Conservation (phyloP, 2,797 vertebrate genomes). For the Yasuhikotakia modesta region DNA sequence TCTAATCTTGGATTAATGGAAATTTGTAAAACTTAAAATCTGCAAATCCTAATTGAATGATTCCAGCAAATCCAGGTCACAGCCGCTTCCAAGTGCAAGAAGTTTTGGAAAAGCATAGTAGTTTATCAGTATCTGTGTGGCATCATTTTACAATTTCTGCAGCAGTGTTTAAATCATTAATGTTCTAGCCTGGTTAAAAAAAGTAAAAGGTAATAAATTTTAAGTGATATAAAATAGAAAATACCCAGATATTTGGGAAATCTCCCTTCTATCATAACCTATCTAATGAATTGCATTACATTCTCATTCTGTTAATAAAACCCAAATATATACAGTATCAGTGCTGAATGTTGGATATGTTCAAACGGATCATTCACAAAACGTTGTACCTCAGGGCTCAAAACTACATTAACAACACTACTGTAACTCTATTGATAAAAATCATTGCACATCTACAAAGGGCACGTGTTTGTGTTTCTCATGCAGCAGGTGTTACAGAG, state of each 20-base stretch:
- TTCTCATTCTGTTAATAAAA: constrained; percentile 41
- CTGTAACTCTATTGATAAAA: constrained; percentile 44
- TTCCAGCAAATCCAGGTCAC: constrained; percentile 23
- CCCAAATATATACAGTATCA: constrained; percentile 34
- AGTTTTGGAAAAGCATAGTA: constrained; percentile 64
- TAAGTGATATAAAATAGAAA: constrained; percentile 38
- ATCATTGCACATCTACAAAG: constrained; percentile 56
- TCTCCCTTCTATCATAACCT: constrained; percentile 17
- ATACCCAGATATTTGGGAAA: constrained; percentile 30
- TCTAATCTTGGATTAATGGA: neutral
- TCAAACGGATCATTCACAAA: constrained; percentile 48
- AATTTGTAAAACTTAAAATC: neutral
- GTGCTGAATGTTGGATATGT: constrained; percentile 45
- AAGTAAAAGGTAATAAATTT: constrained; percentile 46
- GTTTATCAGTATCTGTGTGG: constrained; percentile 28
- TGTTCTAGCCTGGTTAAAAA: constrained; percentile 29
- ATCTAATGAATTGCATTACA: constrained; percentile 39
- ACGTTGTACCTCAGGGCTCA: constrained; percentile 45
- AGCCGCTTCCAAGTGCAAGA: constrained; percentile 68
- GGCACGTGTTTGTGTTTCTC: constrained; percentile 46
- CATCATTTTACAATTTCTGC: constrained; percentile 18
- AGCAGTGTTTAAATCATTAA: constrained; percentile 5
- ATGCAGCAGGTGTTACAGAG: constrained; percentile 55
- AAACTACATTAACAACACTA: constrained; percentile 49
- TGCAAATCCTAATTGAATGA: constrained; percentile 6